Conservation (phyloP, 2,113 vertebrate species). For the Casuarius casuarius region DNA sequence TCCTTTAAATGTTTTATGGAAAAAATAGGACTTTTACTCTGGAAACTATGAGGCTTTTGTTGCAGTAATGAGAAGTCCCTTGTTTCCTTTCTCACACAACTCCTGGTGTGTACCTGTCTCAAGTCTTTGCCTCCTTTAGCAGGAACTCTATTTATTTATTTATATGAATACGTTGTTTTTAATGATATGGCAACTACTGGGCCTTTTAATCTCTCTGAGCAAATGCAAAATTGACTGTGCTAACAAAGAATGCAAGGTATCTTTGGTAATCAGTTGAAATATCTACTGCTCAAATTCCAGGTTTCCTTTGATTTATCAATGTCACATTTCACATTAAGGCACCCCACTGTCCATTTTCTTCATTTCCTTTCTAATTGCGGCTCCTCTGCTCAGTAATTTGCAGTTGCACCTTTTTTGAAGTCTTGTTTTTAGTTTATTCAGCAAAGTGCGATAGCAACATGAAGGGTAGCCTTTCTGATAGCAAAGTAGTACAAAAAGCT, state of each 20-base stretch:
- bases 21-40: constrained; percentile 24
- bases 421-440: constrained; percentile 73
- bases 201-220: constrained; percentile 56
- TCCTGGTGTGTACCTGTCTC: background rate
- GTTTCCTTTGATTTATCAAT: constrained; percentile 80
- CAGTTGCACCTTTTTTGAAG: constrained; percentile 49
- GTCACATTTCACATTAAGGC: constrained; percentile 75
- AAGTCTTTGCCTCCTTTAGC: background rate
- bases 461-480: constrained; percentile 9
- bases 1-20: constrained; percentile 13
- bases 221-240: constrained; percentile 44
- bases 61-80: constrained; percentile 18
- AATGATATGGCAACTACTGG: background rate
- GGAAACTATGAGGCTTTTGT: constrained; percentile 1
- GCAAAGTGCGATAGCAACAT: constrained; percentile 25
- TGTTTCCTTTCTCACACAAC: constrained; percentile 6
- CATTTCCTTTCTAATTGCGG: constrained; percentile 80
- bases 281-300: constrained; percentile 71
- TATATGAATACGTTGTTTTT: background rate
- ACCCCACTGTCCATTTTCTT: constrained; percentile 71
- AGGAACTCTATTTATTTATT: background rate
- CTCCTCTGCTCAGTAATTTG: constrained; percentile 66
- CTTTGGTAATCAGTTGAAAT: constrained; percentile 70
- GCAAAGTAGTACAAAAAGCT: background rate
- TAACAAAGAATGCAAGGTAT: constrained; percentile 65